These are phyloP conservation scores for Timandra comae DNA, from an alignment of 2,888 invertebrate genomes.

Conservation along the genomic window DNA sequence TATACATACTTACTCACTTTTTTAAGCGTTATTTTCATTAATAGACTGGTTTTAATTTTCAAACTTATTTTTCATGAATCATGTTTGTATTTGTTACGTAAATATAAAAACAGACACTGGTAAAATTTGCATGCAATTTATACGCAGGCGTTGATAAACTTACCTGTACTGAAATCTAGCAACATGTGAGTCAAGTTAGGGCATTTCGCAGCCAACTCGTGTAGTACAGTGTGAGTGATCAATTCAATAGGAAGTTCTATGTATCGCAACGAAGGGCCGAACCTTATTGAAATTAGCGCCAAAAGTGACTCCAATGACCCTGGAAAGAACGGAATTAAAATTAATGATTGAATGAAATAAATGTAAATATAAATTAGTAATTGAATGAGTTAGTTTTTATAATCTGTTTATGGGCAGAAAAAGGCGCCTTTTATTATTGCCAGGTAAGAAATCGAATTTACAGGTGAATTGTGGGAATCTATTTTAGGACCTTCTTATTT, in stretches of 20 bases:
- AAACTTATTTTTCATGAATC: no score
- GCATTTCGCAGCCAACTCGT: constrained; percentile 97
- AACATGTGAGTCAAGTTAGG: constrained; percentile 97
- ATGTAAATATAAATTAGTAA: background rate
- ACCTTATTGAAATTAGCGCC: constrained; percentile 90
- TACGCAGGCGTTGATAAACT: no score
- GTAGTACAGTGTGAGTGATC: constrained; percentile 96
- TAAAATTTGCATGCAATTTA: no score
- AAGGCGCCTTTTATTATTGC: constrained; percentile 6
- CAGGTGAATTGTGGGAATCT: no score
- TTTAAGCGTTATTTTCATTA: no score
- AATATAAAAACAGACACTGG: no score
- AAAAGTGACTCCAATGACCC: constrained; percentile 91
- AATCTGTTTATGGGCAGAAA: background rate
- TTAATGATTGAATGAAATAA: background rate
- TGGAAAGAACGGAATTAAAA: constrained; percentile 35
- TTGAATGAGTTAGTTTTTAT: background rate
- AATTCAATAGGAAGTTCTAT: constrained; percentile 97
- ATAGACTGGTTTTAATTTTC: no score
- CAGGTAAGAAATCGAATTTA: constrained; percentile 16
- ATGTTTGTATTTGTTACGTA: no score
- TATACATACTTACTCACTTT: no score
- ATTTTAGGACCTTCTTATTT: no score
- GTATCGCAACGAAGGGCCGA: constrained; percentile 91
- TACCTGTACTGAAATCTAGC: constrained; percentile 95